A percentile compares a stretch with the other conserved stretches of the same genome.
Evolutionary conservation across 2,888 invertebrate genomes (phyloP).

Genomic region (Leptura quadrifasciata): DNA sequence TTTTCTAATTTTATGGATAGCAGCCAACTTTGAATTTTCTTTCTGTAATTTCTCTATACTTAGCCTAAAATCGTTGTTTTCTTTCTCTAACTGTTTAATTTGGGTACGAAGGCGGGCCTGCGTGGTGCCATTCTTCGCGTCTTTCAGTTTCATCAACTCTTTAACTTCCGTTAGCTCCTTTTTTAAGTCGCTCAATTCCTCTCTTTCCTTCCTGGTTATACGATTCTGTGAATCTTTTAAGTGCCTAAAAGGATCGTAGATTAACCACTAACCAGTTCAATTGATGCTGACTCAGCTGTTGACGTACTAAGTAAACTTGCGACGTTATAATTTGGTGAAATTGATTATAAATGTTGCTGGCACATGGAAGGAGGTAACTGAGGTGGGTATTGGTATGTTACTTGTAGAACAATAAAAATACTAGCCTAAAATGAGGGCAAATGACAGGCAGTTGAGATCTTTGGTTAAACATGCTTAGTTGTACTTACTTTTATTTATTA

Average conservation of each 20-base stretch:
- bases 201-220: conserved; percentile 81
- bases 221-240: conserved; percentile 82
- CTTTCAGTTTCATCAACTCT: conserved; percentile 83
- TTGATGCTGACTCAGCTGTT: neutral
- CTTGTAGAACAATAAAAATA: no score
- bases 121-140: conserved; percentile 82
- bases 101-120: conserved; percentile 85
- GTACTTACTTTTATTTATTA: no score
- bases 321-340: neutral
- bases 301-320: neutral
- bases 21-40: conserved; percentile 79
- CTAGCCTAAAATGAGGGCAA: no score
- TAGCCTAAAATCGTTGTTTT: conserved; percentile 79
- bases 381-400: no score
- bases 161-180: conserved; percentile 80
- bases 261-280: neutral
- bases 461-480: no score
- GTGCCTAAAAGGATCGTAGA: conserved; percentile 70
- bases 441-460: no score
- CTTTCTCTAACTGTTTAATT: conserved; percentile 83
- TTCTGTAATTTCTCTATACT: conserved; percentile 82
- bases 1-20: conserved; percentile 77
- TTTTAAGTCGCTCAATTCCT: conserved; percentile 80
- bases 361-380: no score
- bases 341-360: no score